phyloP scores from a whole-genome alignment of 2,888 invertebrate genomes.

The Strigamia transsilvanica region DNA sequence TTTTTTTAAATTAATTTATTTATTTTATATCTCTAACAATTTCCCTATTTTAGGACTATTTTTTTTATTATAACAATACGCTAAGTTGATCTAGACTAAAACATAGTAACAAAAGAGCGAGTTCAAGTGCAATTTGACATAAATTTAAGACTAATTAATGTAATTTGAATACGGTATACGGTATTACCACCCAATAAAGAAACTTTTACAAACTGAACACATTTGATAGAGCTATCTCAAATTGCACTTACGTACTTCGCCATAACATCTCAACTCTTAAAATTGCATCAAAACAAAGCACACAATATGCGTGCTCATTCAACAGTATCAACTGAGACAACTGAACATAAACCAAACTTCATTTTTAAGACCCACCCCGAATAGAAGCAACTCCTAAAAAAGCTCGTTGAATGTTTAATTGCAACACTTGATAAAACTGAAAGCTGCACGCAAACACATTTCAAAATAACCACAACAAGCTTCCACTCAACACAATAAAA shows the following conservation, averaged over 20 bases:
- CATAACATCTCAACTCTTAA: background rate
- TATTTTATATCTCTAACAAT: background rate
- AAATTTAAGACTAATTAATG: background rate
- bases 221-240: background rate
- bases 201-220: background rate
- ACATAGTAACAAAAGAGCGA: background rate
- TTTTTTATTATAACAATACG: background rate
- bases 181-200: background rate
- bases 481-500: background rate
- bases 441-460: conserved; percentile 4
- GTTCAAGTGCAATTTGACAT: background rate
- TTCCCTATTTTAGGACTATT: background rate
- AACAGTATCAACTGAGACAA: conserved; percentile 8
- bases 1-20: background rate
- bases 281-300: background rate
- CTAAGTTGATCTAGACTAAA: background rate
- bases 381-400: background rate
- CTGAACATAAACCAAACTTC: conserved; percentile 33
- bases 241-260: background rate
- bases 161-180: background rate
- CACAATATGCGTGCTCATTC: background rate
- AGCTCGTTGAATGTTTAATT: conserved; percentile 40
- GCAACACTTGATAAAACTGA: conserved; percentile 35
- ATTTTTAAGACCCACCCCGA: conserved; percentile 8
- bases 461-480: background rate